A percentile compares a stretch with the other conserved stretches of the same genome.
Evolutionary conservation across 2,888 invertebrate genomes (phyloP).

Genomic region (Brachylomia viminalis): DNA sequence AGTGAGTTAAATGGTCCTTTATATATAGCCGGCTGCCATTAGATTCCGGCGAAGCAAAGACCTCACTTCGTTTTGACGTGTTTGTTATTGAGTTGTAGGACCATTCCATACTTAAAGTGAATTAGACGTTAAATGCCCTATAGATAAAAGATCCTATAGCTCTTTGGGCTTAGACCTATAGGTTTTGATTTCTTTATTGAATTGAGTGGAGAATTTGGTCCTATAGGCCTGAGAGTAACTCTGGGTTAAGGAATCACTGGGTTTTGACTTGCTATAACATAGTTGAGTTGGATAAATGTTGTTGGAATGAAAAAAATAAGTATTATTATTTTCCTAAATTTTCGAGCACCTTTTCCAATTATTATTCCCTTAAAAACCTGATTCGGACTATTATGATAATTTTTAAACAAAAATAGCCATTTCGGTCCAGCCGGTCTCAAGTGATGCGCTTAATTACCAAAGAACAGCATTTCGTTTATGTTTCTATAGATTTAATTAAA

Average conservation of each 20-base stretch:
- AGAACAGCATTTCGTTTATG: too few species aligned
- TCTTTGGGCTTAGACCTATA: background rate
- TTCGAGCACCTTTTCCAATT: too few species aligned
- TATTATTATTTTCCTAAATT: background rate
- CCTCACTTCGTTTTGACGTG: background rate
- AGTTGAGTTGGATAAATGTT: background rate
- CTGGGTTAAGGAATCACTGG: too few species aligned
- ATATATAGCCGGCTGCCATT: background rate
- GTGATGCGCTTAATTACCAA: too few species aligned
- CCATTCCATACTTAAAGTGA: background rate
- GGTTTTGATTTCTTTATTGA: background rate
- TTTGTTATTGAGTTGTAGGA: background rate
- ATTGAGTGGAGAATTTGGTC: background rate
- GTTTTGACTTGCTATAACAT: background rate
- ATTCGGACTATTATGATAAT: background rate
- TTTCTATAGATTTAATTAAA: too few species aligned
- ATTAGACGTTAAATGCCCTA: background rate
- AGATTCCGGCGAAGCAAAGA: background rate
- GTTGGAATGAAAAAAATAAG: background rate
- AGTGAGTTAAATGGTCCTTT: background rate
- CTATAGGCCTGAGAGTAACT: background rate
- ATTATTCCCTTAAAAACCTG: background rate
- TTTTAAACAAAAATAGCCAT: background rate
- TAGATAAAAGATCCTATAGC: too few species aligned
- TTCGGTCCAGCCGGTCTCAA: too few species aligned